phyloP scores from a whole-genome alignment of 1,140 invertebrate genomes.

The Hermetia illucens region DNA sequence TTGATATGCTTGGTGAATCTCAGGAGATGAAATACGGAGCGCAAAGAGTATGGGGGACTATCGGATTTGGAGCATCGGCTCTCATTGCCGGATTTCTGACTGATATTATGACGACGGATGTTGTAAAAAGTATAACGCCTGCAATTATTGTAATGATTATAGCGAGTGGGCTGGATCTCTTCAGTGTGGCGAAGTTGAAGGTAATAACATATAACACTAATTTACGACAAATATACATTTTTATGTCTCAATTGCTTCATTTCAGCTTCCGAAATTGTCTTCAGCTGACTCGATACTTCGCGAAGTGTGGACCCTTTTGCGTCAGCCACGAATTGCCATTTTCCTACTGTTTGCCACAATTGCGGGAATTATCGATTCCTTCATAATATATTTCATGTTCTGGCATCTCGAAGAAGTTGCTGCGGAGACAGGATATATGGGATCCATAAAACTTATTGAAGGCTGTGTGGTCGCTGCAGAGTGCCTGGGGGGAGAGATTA shows the following conservation, averaged over 20 bases:
- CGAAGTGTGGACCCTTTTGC: constrained; percentile 41
- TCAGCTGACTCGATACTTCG: constrained; percentile 46
- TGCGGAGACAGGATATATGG: constrained; percentile 36
- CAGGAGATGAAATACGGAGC: constrained; percentile 51
- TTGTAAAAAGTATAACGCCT: constrained; percentile 48
- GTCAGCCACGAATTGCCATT: constrained; percentile 41
- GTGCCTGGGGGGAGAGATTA: constrained; percentile 55
- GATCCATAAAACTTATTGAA: constrained; percentile 59
- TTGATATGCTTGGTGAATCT: constrained; percentile 56
- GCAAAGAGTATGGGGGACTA: constrained; percentile 65
- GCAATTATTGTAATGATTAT: constrained; percentile 47
- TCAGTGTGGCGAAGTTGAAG: constrained; percentile 40
- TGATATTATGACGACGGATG: constrained; percentile 37
- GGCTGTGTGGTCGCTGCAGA: constrained; percentile 57
- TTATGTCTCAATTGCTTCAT: constrained; percentile 11
- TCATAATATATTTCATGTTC: constrained; percentile 64
- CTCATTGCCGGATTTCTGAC: constrained; percentile 48
- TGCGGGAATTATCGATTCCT: constrained; percentile 58
- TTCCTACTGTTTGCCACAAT: constrained; percentile 55
- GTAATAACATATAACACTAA: constrained; percentile 33
- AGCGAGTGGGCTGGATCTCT: constrained; percentile 45
- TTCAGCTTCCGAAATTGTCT: constrained; percentile 46
- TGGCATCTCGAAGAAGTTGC: constrained; percentile 66
- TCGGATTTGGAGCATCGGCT: constrained; percentile 55
- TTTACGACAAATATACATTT: not conserved